phyloP scores from a whole-genome alignment of 2,113 vertebrate species.

The Phodopus roborovskii region DNA sequence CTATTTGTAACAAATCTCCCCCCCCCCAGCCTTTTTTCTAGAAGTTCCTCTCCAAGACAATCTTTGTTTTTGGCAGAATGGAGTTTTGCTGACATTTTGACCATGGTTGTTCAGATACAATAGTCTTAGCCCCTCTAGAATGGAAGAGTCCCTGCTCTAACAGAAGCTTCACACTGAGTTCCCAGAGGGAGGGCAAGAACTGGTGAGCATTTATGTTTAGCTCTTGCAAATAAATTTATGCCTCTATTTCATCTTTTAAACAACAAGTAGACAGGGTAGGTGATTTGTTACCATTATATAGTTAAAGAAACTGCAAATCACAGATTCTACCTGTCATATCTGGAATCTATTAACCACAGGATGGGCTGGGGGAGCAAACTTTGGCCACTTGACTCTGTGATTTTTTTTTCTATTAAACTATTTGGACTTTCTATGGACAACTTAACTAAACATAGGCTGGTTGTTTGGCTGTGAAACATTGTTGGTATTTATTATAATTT shows the following conservation, averaged over 20 bases:
- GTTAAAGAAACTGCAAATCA: constrained; percentile 39
- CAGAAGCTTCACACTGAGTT: neutral
- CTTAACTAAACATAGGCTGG: constrained; percentile 14
- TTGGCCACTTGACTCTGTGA: neutral
- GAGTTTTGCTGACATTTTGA: neutral
- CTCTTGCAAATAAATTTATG: too few species aligned
- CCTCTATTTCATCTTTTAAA: neutral
- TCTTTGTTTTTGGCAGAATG: constrained; percentile 5
- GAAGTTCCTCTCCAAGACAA: neutral
- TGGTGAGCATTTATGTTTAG: neutral
- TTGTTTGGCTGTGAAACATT: neutral
- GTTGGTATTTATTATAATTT: constrained; percentile 10
- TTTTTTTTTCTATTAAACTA: neutral
- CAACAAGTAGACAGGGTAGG: neutral
- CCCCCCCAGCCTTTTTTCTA: neutral
- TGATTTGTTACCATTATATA: neutral
- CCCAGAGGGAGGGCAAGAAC: neutral
- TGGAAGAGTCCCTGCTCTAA: neutral
- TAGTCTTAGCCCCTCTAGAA: neutral
- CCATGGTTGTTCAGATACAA: neutral
- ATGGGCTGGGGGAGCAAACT: neutral
- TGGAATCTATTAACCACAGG: neutral
- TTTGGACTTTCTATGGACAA: neutral
- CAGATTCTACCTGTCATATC: neutral
- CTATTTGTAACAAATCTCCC: neutral